Evolutionary conservation across 2,113 vertebrate species (phyloP).

Genomic region (Lophotis ruficrista): DNA sequence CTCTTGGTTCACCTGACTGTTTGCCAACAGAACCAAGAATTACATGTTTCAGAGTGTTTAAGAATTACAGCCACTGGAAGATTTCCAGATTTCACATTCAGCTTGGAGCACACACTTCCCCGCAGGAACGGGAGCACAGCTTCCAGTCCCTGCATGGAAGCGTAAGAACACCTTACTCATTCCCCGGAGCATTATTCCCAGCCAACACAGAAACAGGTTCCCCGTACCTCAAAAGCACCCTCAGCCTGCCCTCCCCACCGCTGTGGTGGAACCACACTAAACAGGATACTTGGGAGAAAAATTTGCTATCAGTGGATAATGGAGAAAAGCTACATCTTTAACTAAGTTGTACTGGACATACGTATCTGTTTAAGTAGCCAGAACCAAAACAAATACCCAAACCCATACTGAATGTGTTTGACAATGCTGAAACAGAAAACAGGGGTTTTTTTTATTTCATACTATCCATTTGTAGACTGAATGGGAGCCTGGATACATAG

Average conservation of each 20-base stretch:
- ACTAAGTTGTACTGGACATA: background rate
- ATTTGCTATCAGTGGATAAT: background rate
- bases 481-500: background rate
- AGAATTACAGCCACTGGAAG: background rate
- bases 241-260: background rate
- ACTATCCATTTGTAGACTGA: background rate
- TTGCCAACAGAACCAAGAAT: constrained; percentile 22
- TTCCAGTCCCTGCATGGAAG: background rate
- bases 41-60: background rate
- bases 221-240: background rate
- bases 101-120: background rate
- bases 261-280: background rate
- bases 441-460: background rate
- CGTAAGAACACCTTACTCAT: accelerated
- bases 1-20: background rate
- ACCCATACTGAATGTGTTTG: background rate
- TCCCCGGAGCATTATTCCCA: background rate
- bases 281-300: background rate
- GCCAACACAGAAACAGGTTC: background rate
- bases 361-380: background rate
- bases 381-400: background rate
- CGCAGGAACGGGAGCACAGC: background rate
- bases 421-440: background rate
- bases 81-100: background rate
- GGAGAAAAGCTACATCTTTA: background rate